Conservation (phyloP, 2,797 vertebrate genomes). For the Hypotaenidia okinawae region DNA sequence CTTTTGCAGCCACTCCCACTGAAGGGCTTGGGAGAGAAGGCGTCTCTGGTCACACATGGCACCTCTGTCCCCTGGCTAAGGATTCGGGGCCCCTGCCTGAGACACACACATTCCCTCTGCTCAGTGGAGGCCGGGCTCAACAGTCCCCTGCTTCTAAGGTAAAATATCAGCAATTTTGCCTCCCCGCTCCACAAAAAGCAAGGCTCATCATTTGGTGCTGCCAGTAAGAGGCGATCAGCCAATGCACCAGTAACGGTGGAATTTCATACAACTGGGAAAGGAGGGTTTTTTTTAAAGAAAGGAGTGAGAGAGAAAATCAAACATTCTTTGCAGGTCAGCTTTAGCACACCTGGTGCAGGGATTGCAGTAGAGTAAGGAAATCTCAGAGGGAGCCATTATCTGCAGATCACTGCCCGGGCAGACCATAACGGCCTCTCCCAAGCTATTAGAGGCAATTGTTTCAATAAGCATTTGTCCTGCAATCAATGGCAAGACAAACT, state of each 20-base stretch:
- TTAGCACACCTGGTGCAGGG: neutral
- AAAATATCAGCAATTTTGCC: neutral
- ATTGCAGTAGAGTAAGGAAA: neutral
- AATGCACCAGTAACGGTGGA: neutral
- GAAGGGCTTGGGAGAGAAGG: neutral
- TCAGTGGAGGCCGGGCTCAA: neutral
- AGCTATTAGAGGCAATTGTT: conserved; percentile 71
- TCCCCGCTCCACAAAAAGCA: neutral
- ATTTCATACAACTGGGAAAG: neutral
- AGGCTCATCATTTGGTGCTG: neutral
- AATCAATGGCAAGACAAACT: neutral
- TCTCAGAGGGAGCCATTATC: conserved; percentile 62
- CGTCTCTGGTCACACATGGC: neutral
- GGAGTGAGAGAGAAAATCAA: neutral
- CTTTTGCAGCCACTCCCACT: neutral
- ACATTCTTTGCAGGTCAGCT: conserved; percentile 2
- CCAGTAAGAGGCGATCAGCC: neutral
- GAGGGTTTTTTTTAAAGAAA: neutral
- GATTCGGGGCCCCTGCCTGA: neutral
- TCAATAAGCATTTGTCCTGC: conserved; percentile 56
- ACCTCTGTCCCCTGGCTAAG: neutral
- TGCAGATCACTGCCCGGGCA: conserved; percentile 58
- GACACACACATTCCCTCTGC: neutral
- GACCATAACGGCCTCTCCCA: conserved; percentile 65
- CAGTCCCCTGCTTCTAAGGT: neutral